A percentile compares a stretch with the other conserved stretches of the same genome.
Evolutionary conservation across 2,888 invertebrate species (phyloP).

Genomic region (Lasioglossum oenotherae): DNA sequence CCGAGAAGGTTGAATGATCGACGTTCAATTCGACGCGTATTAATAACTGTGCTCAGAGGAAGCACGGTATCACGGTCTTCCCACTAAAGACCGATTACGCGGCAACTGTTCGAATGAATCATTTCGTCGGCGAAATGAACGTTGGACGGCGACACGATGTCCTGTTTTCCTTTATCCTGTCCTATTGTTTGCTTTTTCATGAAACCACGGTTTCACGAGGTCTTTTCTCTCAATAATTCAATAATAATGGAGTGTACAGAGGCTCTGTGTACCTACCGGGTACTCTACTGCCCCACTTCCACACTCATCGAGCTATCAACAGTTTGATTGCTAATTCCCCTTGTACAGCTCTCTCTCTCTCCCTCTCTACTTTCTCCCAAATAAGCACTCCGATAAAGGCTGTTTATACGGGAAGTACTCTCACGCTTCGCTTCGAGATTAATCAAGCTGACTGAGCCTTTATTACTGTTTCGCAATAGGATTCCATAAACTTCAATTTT

Average conservation of each 20-base stretch:
- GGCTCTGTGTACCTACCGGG: neutral
- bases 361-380: neutral
- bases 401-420: neutral
- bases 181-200: neutral
- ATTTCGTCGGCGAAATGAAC: conserved; percentile 11
- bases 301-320: neutral
- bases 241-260: neutral
- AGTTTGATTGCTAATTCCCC: neutral
- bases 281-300: neutral
- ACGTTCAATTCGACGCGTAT: neutral
- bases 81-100: conserved; percentile 25
- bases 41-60: conserved; percentile 24
- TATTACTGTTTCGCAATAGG: neutral
- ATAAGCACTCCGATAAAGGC: neutral
- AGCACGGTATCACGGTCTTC: conserved; percentile 24
- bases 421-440: neutral
- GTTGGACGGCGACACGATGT: neutral
- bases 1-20: neutral
- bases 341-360: neutral
- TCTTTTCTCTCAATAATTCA: neutral
- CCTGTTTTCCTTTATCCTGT: neutral
- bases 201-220: neutral
- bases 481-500: neutral
- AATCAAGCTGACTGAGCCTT: neutral
- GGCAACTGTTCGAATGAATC: conserved; percentile 42